Evolutionary conservation across 2,113 vertebrate genomes (phyloP), one percentile per base, ranked within the genome.

Genomic region (Psettodes erumei): DNA sequence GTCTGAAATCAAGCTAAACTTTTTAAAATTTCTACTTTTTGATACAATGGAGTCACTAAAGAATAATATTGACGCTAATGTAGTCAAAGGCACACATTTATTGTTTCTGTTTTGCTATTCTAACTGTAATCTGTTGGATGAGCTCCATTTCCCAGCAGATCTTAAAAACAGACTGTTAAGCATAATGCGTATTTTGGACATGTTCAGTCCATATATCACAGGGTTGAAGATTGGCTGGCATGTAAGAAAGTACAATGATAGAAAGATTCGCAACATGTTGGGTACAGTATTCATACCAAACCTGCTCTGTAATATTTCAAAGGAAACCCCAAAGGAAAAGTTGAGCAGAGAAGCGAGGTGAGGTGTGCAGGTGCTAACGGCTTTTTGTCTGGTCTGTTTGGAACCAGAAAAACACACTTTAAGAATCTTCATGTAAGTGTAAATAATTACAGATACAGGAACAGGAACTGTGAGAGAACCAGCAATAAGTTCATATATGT

Each of bases 401-500:
- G 23, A 48, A 1, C 61, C 66, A 56, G 38, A 51, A 5, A 79
- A 60, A 70, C 80, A 80, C 0, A 83, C 69, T 37, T 25, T 48
- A 0, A 86, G 60, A 4, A 86, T 86, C 19, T 4, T 43, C 0
- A 16, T 5, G 19, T 83, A 86, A 0, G 65, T 30, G 45, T 25
- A 81, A 0, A 83, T 2, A 0, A 90, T 86, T 5, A 84, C 15
- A 18, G 11, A 0, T 0, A 88, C 3, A 1, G 83, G 82, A 7
- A 37, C 19, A 8, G 77, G 11, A 6, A 87, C 68, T 0, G 51
- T 51, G 4, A 78, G 1, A 5, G 58, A 28, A 3, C 13, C 40
- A 8, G 42, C 61, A 1, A 53, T 21, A 0, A 88, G 32, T 6
- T 85, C 89, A 48, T 64, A 81, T 9, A 86, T 58, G 56, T 90